Conservation (phyloP, 1,140 invertebrate species). For the Drosophila albomicans region DNA sequence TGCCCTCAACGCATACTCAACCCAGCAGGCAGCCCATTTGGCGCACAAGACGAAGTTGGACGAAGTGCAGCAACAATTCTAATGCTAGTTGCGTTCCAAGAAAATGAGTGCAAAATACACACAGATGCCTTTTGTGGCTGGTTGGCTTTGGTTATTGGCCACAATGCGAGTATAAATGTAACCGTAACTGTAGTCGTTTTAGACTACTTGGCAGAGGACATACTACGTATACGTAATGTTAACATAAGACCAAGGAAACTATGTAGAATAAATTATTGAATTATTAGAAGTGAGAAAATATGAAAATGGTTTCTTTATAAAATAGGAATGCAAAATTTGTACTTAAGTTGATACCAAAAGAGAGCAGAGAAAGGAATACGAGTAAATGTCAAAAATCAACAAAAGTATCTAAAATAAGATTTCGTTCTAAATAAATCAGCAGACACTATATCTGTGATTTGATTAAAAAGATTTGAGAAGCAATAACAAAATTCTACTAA, state of each 20-base stretch:
- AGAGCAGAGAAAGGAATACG: too few species aligned
- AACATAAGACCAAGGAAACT: background rate
- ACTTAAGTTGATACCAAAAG: too few species aligned
- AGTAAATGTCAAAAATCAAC: too few species aligned
- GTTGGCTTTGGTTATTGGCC: slow-evolving; percentile 22
- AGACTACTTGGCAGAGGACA: background rate
- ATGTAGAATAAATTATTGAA: background rate
- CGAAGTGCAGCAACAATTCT: slow-evolving; percentile 32
- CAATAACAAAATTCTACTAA: background rate
- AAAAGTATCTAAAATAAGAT: background rate
- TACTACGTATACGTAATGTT: slow-evolving; percentile 21
- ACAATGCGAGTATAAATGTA: slow-evolving; percentile 29
- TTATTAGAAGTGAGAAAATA: background rate
- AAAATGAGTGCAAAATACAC: slow-evolving; percentile 8
- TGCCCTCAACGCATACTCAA: background rate
- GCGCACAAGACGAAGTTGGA: background rate
- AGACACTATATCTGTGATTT: background rate
- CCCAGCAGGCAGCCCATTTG: slow-evolving; percentile 28
- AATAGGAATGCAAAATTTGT: too few species aligned
- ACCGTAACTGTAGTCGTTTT: slow-evolving; percentile 15
- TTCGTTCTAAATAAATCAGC: background rate
- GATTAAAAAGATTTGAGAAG: background rate
- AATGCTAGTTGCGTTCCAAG: background rate
- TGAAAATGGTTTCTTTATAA: too few species aligned
- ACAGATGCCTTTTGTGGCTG: slow-evolving; percentile 7